Conservation (phyloP, 1,140 invertebrate genomes). For the Lycorma delicatula region DNA sequence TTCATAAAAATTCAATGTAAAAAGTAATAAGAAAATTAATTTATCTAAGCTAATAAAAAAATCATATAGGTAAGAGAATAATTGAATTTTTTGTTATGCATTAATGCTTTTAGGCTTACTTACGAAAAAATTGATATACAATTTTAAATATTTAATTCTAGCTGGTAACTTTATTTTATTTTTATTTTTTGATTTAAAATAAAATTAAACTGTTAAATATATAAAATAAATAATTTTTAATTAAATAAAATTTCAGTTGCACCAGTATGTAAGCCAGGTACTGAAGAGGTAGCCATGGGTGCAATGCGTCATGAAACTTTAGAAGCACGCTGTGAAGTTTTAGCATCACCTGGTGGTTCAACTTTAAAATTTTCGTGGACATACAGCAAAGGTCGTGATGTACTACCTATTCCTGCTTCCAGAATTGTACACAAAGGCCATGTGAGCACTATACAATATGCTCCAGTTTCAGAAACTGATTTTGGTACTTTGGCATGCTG, state of each 20-base stretch:
- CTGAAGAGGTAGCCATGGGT: conserved; percentile 49
- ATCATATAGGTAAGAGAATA: too few relatives aligned
- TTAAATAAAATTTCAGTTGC: conserved; percentile 49
- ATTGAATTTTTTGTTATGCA: too few relatives aligned
- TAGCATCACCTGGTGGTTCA: conserved; percentile 42
- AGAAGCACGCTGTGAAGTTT: conserved; percentile 64
- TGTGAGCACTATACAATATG: conserved; percentile 57
- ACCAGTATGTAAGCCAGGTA: conserved; percentile 49
- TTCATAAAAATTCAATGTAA: too few relatives aligned
- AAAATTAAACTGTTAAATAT: too few relatives aligned
- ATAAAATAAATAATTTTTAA: too few relatives aligned
- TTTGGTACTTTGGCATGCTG: conserved; percentile 77
- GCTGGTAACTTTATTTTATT: too few relatives aligned
- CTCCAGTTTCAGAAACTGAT: conserved; percentile 52
- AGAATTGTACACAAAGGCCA: conserved; percentile 52
- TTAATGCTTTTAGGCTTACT: too few relatives aligned
- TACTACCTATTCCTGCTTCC: conserved; percentile 48
- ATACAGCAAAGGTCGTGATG: conserved; percentile 64
- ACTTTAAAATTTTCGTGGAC: conserved; percentile 68
- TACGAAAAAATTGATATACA: too few relatives aligned
- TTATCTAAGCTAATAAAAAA: too few relatives aligned
- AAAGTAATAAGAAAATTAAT: too few relatives aligned
- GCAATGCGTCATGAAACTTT: conserved; percentile 50
- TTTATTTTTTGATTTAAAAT: too few relatives aligned
- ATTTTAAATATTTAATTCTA: too few relatives aligned